These are phyloP conservation scores for Tetramorium alpestre DNA, from an alignment of 1,140 invertebrate species.

Conservation along the genomic window DNA sequence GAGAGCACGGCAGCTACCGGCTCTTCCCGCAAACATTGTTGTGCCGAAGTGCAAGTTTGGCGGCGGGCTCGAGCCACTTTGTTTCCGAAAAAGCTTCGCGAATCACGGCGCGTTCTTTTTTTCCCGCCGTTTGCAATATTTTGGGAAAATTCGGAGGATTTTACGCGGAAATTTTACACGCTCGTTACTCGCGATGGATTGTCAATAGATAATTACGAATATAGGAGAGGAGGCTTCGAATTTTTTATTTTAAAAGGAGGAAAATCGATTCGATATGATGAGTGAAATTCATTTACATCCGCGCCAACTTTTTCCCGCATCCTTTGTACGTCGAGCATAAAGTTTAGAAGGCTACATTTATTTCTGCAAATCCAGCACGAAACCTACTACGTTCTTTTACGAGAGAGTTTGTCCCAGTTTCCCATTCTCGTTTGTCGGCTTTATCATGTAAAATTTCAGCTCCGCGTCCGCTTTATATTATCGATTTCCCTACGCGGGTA, in stretches of 20 bases:
- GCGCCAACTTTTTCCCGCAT: not conserved
- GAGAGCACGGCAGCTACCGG: slow-evolving; percentile 21
- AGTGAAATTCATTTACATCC: slow-evolving; percentile 33
- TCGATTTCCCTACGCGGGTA: slow-evolving; percentile 32
- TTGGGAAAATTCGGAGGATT: not conserved
- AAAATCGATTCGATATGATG: not conserved
- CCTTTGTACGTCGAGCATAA: slow-evolving; percentile 30
- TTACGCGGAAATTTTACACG: not conserved
- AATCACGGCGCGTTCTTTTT: slow-evolving; percentile 11
- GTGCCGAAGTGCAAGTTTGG: slow-evolving; percentile 50
- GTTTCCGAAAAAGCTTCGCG: slow-evolving; percentile 21
- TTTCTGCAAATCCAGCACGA: slow-evolving; percentile 48
- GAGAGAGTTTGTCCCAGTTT: slow-evolving; percentile 53
- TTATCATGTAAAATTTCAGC: slow-evolving; percentile 56
- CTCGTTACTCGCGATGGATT: not conserved
- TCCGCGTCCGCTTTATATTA: slow-evolving; percentile 48
- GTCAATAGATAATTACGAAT: not conserved
- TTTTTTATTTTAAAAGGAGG: not conserved
- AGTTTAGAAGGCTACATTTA: slow-evolving; percentile 59
- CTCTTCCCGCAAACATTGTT: slow-evolving; percentile 67
- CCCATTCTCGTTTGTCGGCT: slow-evolving; percentile 55
- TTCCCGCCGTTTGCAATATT: not conserved
- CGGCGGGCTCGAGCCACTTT: not conserved
- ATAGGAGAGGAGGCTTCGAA: not conserved
- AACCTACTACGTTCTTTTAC: slow-evolving; percentile 37